A percentile compares a stretch with the other conserved stretches of the same genome.
These are phyloP conservation scores for Drymonia ruficornis DNA, from an alignment of 2,888 invertebrate genomes.

Conservation along the genomic window DNA sequence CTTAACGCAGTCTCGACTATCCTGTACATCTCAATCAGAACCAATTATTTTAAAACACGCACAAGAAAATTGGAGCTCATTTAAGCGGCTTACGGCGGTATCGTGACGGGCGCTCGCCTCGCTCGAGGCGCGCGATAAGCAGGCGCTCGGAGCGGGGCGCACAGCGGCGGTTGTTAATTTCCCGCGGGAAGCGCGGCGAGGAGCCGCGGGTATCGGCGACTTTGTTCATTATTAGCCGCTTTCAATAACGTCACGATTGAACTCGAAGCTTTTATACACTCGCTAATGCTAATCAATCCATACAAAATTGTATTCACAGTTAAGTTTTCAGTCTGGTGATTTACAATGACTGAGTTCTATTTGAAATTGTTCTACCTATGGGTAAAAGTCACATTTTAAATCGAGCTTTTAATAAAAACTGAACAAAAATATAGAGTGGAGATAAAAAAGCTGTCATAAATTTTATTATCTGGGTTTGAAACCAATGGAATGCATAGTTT, in stretches of 20 bases:
- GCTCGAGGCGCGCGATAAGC: not conserved
- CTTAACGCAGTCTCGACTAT: not conserved
- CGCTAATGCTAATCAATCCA: not conserved
- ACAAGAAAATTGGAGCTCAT: not conserved
- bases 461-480: too few species aligned
- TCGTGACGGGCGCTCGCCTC: not conserved
- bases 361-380: too few species aligned
- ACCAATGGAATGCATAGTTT: not conserved
- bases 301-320: not conserved
- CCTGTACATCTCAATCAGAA: not conserved
- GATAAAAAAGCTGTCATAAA: too few species aligned
- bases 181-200: not conserved
- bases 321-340: too few species aligned
- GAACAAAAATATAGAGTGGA: too few species aligned
- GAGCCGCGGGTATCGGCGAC: conserved; percentile 1
- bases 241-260: conserved; percentile 1
- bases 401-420: too few species aligned
- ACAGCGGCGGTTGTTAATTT: conserved; percentile 1
- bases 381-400: too few species aligned
- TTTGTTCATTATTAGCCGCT: conserved; percentile 5
- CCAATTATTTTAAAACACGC: not conserved
- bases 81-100: not conserved
- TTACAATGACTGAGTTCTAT: too few species aligned
- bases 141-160: conserved; percentile 1
- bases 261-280: not conserved